Percentiles rank a stretch among this genome's conserved stretches.
phyloP scores from a whole-genome alignment of 1,140 invertebrate species.

The Drosophila persimilis region DNA sequence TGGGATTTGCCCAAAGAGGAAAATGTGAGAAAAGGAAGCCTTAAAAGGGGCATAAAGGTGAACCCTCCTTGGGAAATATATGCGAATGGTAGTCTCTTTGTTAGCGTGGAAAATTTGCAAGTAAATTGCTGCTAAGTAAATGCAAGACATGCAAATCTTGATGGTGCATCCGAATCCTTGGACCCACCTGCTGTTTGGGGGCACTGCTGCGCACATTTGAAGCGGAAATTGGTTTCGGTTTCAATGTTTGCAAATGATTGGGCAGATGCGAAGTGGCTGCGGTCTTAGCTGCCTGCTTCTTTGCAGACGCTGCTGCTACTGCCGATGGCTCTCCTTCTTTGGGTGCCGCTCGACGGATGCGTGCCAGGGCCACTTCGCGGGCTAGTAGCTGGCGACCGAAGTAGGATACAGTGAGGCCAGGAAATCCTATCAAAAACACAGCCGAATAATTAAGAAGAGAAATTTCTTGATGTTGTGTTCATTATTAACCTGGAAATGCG shows the following conservation, averaged over 20 bases:
- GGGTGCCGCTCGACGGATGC: slow-evolving; percentile 85
- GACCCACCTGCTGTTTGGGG: slow-evolving; percentile 76
- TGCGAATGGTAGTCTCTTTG: neutral
- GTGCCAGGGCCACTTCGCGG: slow-evolving; percentile 90
- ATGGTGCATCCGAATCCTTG: slow-evolving; percentile 26
- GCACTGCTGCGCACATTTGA: slow-evolving; percentile 79
- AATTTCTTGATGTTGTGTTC: neutral
- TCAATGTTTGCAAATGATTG: slow-evolving; percentile 87
- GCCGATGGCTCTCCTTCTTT: slow-evolving; percentile 36
- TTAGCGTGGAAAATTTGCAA: too few species aligned
- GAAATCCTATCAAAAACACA: slow-evolving; percentile 37
- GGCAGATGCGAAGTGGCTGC: slow-evolving; percentile 78
- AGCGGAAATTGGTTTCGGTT: slow-evolving; percentile 84
- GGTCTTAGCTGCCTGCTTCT: slow-evolving; percentile 25
- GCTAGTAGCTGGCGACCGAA: slow-evolving; percentile 90
- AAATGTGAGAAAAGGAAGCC: neutral
- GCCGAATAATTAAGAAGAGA: neutral
- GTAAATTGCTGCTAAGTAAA: slow-evolving; percentile 71
- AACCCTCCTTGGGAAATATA: neutral
- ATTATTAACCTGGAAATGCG: slow-evolving; percentile 62
- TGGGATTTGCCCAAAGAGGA: too few species aligned
- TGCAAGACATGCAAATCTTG: slow-evolving; percentile 74
- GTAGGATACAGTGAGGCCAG: slow-evolving; percentile 84
- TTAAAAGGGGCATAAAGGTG: neutral
- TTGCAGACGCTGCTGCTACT: slow-evolving; percentile 11